phyloP scores from a whole-genome alignment of 2,797 vertebrate genomes.

The Botia kubotai region DNA sequence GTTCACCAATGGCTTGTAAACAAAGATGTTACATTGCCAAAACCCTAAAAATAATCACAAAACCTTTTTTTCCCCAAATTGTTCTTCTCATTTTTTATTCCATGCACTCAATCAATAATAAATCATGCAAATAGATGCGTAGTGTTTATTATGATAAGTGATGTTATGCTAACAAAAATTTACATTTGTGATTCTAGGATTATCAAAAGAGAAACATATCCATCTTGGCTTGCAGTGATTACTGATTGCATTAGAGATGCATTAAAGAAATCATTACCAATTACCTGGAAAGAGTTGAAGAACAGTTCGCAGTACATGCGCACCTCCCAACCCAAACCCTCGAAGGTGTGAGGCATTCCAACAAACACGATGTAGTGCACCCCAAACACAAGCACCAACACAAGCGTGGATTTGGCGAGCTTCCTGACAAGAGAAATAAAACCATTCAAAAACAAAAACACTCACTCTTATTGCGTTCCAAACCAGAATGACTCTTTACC shows the following conservation, averaged over 20 bases:
- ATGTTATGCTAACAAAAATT: conserved; percentile 1
- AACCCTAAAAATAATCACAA: background rate
- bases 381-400: conserved; percentile 87
- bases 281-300: conserved; percentile 92
- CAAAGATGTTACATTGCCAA: background rate
- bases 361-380: conserved; percentile 90
- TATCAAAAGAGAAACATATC: conserved; percentile 7
- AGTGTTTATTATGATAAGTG: background rate
- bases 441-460: background rate
- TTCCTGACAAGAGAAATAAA: conserved; percentile 73
- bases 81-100: background rate
- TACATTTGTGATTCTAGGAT: conserved; percentile 14
- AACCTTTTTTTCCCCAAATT: background rate
- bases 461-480: background rate
- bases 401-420: conserved; percentile 87
- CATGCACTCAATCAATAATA: background rate
- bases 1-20: background rate
- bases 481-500: background rate
- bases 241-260: conserved; percentile 35
- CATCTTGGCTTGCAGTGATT: conserved; percentile 5
- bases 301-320: conserved; percentile 92
- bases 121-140: conserved; percentile 10
- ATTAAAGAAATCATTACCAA: background rate
- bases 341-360: conserved; percentile 84
- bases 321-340: conserved; percentile 85